Evolutionary conservation across 1,140 invertebrate species (phyloP), one percentile per base, ranked within the genome.

Genomic region (Drosophila micromelanica): DNA sequence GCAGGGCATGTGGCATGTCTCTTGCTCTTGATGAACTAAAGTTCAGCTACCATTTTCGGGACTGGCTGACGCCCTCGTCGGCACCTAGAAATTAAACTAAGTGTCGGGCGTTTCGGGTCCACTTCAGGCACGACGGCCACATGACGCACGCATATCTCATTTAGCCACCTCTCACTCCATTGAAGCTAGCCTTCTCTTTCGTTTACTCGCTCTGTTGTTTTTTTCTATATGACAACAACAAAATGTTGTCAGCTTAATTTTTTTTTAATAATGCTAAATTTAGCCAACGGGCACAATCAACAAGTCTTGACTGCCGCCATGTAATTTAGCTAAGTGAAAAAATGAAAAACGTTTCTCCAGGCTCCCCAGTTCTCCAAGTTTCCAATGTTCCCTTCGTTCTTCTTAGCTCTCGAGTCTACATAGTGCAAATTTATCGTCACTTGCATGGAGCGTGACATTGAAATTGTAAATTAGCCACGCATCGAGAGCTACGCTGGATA

Each of bases 401-500:
- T 65, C 32, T 32, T 30, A 46, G 43, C 54, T 51, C 38, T 56
- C 37, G 23, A 51, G 61, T 32, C 69, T 23, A 57, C 52, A 76
- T 85, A 73, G 78, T 86, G 82, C 82, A 85, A 90, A 90, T 90
- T 90, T 90, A 90, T 90, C 86, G 86, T 79, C 79, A 90, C 86
- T 90, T 90, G 81, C 87, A 76, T 60, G 62, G 61, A 87, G 86
- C 86, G 86, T 90, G 86, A 90, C 86, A 90, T 90, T 90, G 86
- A 90, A 90, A 90, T 90, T 90, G 86, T 86, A 86, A 90, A 90
- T 90, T 86, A 86, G 73, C 75, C 73, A 70, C 73, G 74, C 77
- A 78, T 48, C 71, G 62, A 64, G 68, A 71, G 49, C 13, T 30
- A 35, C 15, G 20, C 23, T 46, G 15, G 11, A 48, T 37, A 48